Base-by-base conservation (phyloP, 30 jellyfish, hydroid and myxozoan genomes). In the Chrysaora quinquecirrha region DNA sequence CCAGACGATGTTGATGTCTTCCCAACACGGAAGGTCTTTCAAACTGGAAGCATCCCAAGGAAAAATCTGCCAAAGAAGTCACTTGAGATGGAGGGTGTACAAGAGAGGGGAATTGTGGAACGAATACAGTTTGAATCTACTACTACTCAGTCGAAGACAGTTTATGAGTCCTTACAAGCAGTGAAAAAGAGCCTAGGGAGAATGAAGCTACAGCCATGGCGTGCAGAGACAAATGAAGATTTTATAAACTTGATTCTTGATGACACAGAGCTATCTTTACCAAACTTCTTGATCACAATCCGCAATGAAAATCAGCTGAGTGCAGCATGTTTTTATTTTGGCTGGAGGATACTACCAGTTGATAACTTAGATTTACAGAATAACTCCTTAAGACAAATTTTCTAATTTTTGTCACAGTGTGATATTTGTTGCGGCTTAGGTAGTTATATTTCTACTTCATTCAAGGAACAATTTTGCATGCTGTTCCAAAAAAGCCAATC, bases 51-150 rank as follows among this genome's bases (percentile, higher is more conserved):
- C 11, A 20, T 64, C 19, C 76, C 54, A 3, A 2, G 50, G 21
- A 7, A 20, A 29, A 64, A 64, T 64, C 23, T 64, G 76, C 76
- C 76, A 3, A 29, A 16, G 76, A 64, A 64, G 23, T 64, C 76
- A 7, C 27, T 7, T 20, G 72, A 58, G 9, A 58, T 19, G 21
- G 72, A 19, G 58, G 58, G 9, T 43, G 58, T 43, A 43, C 58
- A 43, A 43, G 58, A n/a, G n/a, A n/a, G n/a, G n/a, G n/a, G n/a
- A n/a, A n/a, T n/a, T n/a, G n/a, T n/a, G n/a, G n/a, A n/a, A n/a
- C n/a, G n/a, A n/a, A n/a, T n/a, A n/a, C n/a, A n/a, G n/a, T n/a
- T n/a, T n/a, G n/a, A n/a, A n/a, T n/a, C n/a, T n/a, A n/a, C n/a
- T n/a, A n/a, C n/a, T n/a, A n/a, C n/a, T n/a, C n/a, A n/a, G n/a